phyloP scores from a whole-genome alignment of 2,797 vertebrate species.

The Brachymystax lenok region DNA sequence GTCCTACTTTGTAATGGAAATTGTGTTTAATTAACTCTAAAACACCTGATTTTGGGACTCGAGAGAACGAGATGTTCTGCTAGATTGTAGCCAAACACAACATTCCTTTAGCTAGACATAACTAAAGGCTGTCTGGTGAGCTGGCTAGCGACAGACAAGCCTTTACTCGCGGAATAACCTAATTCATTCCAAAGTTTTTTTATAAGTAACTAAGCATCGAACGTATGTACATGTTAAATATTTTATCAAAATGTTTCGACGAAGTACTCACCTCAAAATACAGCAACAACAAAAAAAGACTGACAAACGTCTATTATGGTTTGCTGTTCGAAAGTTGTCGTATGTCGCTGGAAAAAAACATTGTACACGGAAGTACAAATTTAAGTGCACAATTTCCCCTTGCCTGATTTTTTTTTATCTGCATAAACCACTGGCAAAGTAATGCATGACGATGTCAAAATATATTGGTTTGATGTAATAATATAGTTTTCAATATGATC shows the following conservation, averaged over 20 bases:
- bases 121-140: slow-evolving; percentile 35
- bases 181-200: background rate
- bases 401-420: slow-evolving; percentile 11
- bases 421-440: slow-evolving; percentile 5
- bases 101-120: slow-evolving; percentile 52
- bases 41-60: background rate
- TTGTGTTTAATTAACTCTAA: background rate
- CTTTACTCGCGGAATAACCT: background rate
- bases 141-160: background rate
- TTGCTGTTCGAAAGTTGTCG: slow-evolving; percentile 76
- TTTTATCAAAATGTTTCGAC: slow-evolving; percentile 9
- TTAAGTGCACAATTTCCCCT: slow-evolving; percentile 19
- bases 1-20: background rate
- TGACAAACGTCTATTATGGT: slow-evolving; percentile 51
- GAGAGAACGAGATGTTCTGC: slow-evolving; percentile 10
- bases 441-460: slow-evolving; percentile 10
- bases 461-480: slow-evolving; percentile 5
- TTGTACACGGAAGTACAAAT: slow-evolving; percentile 77
- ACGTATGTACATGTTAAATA: background rate
- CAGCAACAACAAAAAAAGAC: slow-evolving; percentile 12
- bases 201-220: slow-evolving; percentile 11
- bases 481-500: background rate
- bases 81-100: slow-evolving; percentile 45
- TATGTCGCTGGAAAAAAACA: slow-evolving; percentile 69
- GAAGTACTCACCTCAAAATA: slow-evolving; percentile 52